Conservation (phyloP, 1,140 invertebrate genomes). For the Mya arenaria region DNA sequence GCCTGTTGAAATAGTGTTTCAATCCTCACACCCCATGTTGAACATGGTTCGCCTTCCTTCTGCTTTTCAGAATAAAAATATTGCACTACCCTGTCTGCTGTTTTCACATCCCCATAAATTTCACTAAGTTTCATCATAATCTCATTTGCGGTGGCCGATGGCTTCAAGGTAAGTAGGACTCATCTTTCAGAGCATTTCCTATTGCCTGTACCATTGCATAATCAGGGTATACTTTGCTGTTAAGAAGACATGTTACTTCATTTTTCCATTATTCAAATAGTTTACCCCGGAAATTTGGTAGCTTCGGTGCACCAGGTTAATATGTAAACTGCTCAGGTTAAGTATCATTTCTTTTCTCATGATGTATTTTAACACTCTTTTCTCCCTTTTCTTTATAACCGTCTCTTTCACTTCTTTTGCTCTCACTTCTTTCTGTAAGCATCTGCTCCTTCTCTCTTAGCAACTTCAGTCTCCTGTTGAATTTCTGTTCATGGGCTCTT, state of each 20-base stretch:
- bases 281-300: constrained; percentile 7
- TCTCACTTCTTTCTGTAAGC: neutral
- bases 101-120: neutral
- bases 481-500: too few relatives aligned
- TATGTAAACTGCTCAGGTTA: too few relatives aligned
- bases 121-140: constrained; percentile 14
- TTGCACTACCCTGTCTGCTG: neutral
- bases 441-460: neutral
- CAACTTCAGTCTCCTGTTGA: too few relatives aligned
- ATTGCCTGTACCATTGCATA: neutral
- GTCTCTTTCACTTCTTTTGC: neutral
- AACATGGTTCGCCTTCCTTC: neutral
- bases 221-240: neutral
- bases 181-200: neutral
- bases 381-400: neutral
- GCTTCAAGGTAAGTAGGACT: neutral
- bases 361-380: neutral
- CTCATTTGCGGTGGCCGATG: neutral
- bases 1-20: constrained; percentile 10
- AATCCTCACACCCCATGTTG: constrained; percentile 18
- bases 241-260: neutral
- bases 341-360: too few relatives aligned
- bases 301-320: too few relatives aligned
- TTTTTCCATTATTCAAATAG: neutral
- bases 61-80: constrained; percentile 19